Percentiles rank a stretch among this genome's conserved stretches.
phyloP scores from a whole-genome alignment of 2,888 invertebrate species.

The Catocala nupta region DNA sequence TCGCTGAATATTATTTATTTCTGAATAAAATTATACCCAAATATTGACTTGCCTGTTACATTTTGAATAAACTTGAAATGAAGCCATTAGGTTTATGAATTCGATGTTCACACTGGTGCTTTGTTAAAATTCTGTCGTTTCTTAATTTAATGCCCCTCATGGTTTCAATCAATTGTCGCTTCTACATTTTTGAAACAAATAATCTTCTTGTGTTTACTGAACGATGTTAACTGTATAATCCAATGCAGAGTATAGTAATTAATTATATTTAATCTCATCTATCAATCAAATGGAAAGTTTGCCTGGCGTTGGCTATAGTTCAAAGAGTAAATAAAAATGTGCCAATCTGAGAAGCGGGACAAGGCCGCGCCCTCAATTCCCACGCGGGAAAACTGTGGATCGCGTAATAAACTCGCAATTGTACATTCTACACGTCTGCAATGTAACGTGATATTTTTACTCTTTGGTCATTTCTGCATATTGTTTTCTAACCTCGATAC shows the following conservation, averaged over 20 bases:
- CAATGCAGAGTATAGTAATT: conserved; percentile 1
- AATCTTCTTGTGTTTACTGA: too few species aligned
- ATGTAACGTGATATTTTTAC: conserved; percentile 50
- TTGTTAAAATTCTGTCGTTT: too few species aligned
- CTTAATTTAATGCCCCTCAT: too few species aligned
- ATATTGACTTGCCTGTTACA: conserved; percentile 15
- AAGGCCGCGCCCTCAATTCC: conserved; percentile 81
- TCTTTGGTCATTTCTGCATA: conserved; percentile 1
- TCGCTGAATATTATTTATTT: conserved; percentile 3
- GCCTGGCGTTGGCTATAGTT: conserved; percentile 67
- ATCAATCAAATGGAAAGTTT: conserved; percentile 65
- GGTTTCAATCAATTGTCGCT: too few species aligned
- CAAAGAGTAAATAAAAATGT: conserved; percentile 81
- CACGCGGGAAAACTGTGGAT: conserved; percentile 69
- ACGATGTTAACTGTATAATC: too few species aligned
- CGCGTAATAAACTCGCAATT: conserved; percentile 69
- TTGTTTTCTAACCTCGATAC: too few species aligned
- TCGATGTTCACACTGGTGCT: too few species aligned
- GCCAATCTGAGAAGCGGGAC: conserved; percentile 82
- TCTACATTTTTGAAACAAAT: too few species aligned
- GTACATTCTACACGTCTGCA: conserved; percentile 52
- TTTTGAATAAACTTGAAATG: background rate
- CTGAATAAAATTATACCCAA: conserved; percentile 2
- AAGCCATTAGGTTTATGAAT: background rate
- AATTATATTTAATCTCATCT: conserved; percentile 25